Percentiles rank a stretch among this genome's conserved stretches.
phyloP scores from a whole-genome alignment of 2,888 invertebrate genomes.

The Clistopyga incitator region DNA sequence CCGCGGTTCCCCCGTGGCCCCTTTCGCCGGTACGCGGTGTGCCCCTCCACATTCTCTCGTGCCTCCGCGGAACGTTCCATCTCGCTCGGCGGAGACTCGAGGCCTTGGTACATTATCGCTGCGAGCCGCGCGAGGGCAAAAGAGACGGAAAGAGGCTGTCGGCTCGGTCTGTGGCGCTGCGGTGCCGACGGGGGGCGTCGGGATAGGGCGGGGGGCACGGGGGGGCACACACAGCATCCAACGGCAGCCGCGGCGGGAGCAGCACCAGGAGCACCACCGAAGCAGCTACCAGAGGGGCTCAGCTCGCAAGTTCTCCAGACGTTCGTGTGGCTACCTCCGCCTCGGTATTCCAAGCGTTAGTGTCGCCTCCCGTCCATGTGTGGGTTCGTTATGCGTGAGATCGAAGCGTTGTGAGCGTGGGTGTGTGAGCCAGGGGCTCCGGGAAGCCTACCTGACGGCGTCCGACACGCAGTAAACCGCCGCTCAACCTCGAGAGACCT shows the following conservation, averaged over 20 bases:
- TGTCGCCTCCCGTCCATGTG: conserved; percentile 61
- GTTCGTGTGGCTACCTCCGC: conserved; percentile 62
- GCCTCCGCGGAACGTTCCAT: conserved; percentile 55
- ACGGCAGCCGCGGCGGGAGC: conserved; percentile 83
- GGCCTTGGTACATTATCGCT: conserved; percentile 62
- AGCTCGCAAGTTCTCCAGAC: conserved; percentile 82
- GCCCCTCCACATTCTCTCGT: conserved; percentile 62
- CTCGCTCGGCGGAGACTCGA: conserved; percentile 72
- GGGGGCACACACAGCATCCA: conserved; percentile 83
- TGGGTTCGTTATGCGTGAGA: conserved; percentile 73
- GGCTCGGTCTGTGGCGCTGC: conserved; percentile 57
- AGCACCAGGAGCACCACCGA: conserved; percentile 68
- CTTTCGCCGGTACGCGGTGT: too few species aligned
- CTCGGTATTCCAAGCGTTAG: conserved; percentile 29
- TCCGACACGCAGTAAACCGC: conserved; percentile 83
- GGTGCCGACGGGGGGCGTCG: conserved; percentile 49
- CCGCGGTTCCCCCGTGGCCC: conserved; percentile 72
- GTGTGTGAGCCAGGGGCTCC: conserved; percentile 77
- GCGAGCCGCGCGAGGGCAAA: conserved; percentile 39
- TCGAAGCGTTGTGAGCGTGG: conserved; percentile 76
- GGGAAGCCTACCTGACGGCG: conserved; percentile 84
- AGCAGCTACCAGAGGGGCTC: conserved; percentile 82
- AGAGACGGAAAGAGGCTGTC: conserved; percentile 44
- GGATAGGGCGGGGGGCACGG: conserved; percentile 60
- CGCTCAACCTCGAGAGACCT: conserved; percentile 72